Evolutionary conservation across 2,113 vertebrate species (phyloP), one percentile per base, ranked within the genome.

Genomic region (Phoenicopterus ruber): DNA sequence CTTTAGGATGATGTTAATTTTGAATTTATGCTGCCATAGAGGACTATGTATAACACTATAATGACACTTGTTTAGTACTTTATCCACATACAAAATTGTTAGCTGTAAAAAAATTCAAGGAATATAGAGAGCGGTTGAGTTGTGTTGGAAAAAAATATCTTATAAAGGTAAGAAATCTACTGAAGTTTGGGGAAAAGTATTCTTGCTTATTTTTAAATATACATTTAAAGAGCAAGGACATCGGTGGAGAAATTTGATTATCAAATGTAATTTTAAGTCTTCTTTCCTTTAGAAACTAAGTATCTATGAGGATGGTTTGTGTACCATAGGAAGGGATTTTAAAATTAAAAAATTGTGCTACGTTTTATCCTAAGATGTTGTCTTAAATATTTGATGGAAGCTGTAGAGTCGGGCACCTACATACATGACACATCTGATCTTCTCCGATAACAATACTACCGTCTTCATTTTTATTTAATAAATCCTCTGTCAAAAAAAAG

Each of bases 1-100:
- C 95, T 96, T 97, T 82, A 96, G 82, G 62, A 86, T 73, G 80
- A 97, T 86, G 90, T 77, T 97, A 96, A 97, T 96, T 97, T 69
- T 91, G 94, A 93, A 96, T 98, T 96, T 96, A 96, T 97, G 93
- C 84, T 96, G 95, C 93, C 31, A 20, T 8, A 50, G 67, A 88
- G 70, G 42, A 11, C 50, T 1, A 8, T 8, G 80, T 65, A 31
- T 86, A 95, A 92, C 61, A 20, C 29, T 8, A 71, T 57, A 78
- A 90, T 59, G 83, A 94, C 16, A 80, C 88, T 94, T 95, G 65
- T 93, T 98, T 96, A 93, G 92, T 84, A 94, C 89, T 96, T 96
- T 58, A 90, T 89, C 95, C 93, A 90, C 3, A 10, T 86, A 88
- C n/a, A 76, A 88, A 96, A 96, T 9, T 76, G 69, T 90, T 36